Evolutionary conservation across 2,797 vertebrate genomes (phyloP), one percentile per base, ranked within the genome.

Genomic region (Phataginus tetradactyla): DNA sequence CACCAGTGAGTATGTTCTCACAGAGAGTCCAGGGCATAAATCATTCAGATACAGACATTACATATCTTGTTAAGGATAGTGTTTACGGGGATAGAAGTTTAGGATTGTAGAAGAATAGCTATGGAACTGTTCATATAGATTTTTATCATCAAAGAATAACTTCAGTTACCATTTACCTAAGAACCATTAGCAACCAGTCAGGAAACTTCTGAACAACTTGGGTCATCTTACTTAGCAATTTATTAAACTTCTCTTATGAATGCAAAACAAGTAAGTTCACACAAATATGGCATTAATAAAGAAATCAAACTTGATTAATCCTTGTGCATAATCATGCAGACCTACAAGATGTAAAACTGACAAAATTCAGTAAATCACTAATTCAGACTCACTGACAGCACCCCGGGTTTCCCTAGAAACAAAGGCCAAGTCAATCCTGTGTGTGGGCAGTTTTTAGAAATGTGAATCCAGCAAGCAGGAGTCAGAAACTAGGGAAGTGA

Each of bases 101-200:
- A 53, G 86, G 39, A 72, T 81, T 51, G 6, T 53, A 32, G 37
- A 79, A 32, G 39, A 92, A 88, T 27, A 78, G 20, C 32, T 71
- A 13, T 13, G 25, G 53, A 75, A 96, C 80, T 79, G 12, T 77
- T 83, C 51, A 32, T 87, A 39, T 64, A 77, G 21, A 17, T 79
- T 79, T 86, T 83, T 81, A 42, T 86, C 51, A 79, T 34, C 23
- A 91, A 53, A 71, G 15, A 81, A 91, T 57, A 0, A 9, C 86
- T 91, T 89, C 63, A 66, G 63, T 85, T 85, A 57, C 29, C 27
- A n/a, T 83, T 95, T 91, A 63, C 32, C 10, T 86, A 91, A 93
- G 63, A 95, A 66, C 23, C 21, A 53, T 80, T 80, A 51, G 72
- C 7, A 80, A 12, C 7, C 27, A 66, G 39, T 79, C 20, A 17